Conservation (phyloP, 2,113 vertebrate species). For the Sphyrna mokarran region DNA sequence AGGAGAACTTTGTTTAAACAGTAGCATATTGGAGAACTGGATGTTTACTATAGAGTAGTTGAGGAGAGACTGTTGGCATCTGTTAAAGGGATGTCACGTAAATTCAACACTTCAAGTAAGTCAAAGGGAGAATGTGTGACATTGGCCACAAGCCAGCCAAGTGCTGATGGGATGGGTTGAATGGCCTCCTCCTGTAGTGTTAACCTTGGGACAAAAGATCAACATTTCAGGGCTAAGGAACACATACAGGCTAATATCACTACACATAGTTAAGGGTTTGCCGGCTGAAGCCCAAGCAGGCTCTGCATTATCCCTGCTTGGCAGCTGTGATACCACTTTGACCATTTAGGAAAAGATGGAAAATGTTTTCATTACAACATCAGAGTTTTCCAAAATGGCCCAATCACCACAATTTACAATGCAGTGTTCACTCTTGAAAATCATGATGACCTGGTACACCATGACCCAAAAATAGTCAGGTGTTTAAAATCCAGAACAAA, state of each 20-base stretch:
- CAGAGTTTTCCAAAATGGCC: neutral
- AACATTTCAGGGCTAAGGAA: neutral
- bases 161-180: neutral
- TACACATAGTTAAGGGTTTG: neutral
- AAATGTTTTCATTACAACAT: neutral
- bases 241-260: neutral
- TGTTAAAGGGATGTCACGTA: neutral
- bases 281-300: neutral
- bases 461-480: neutral
- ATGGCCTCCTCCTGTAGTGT: neutral
- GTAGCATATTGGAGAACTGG: neutral
- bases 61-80: neutral
- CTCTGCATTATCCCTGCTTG: neutral
- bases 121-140: neutral
- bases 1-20: neutral
- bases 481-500: neutral
- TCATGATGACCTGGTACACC: neutral
- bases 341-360: neutral
- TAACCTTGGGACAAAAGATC: neutral
- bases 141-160: neutral
- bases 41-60: neutral
- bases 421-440: neutral
- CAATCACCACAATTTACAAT: neutral
- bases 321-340: neutral
- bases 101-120: neutral